Base-by-base conservation (phyloP, 2,113 vertebrate genomes). In the Carollia perspicillata region DNA sequence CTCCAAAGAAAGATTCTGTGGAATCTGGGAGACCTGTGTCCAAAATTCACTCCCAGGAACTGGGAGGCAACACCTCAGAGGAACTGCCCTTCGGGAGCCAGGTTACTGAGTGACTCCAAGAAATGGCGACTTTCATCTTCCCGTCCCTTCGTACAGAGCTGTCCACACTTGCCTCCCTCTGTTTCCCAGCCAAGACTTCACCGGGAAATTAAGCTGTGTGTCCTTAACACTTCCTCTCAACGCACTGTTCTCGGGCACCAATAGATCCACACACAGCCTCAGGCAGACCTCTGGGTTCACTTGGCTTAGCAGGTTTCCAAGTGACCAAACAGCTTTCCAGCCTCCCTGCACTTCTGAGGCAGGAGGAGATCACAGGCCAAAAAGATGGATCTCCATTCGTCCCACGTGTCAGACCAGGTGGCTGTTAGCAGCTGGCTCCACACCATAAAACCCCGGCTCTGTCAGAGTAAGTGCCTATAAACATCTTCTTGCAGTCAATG, bases 171-270 rank as follows among this genome's bases (percentile, higher is more conserved):
- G 92, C 68, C 81, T 84, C 58, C 80, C 49, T 66, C 72, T 65
- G 17, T 92, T 86, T 92, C 84, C 84, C 80, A 87, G 80, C 63
- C 30, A 80, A 68, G 65, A 35, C 44, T 77, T 95, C 63, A 33
- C 55, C 60, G 58, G 69, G 65, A 81, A 94, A 71, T 84, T 55
- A 84, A n/a, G 83, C 78, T 47, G 8, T 37, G 2, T 87, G 37
- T 88, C 55, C 60, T 85, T 89, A 94, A 90, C 63, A 86, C 69
- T 97, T 95, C 60, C 49, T 93, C 69, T 88, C 74, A 42, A 68
- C 37, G n/a, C 30, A 26, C 72, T 84, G 77, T 92, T 84, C 75
- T 88, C 89, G 89, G 90, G 72, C 94, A 71, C 49, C 66, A 23
- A 18, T 68, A 42, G 79, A 77, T 89, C 77, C 74, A 96, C 30